Base-by-base conservation (phyloP, 2,888 invertebrate genomes). In the Eristalis intricaria region DNA sequence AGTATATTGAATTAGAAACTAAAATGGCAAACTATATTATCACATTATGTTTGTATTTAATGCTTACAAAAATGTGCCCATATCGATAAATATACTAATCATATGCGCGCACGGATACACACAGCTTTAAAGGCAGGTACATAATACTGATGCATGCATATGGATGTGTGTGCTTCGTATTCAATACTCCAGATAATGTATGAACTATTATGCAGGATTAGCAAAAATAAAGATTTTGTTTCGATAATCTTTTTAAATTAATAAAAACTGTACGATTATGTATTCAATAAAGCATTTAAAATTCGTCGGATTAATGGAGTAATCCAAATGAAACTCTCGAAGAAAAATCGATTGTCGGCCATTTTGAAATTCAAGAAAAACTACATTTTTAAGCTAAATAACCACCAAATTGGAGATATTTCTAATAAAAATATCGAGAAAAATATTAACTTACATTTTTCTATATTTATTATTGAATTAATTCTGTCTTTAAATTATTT, bases 271-370 rank as follows among this genome's bases (percentile, higher is more conserved):
- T 32, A 32, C 10, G 1, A 32, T 32, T 5, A 8, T 32, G 8
- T 10, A 32, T 10, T 0, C 32, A 32, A 32, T 4, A 8, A 32
- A 32, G 32, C 32, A 32, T 10, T 32, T 32, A 8, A 8, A 10
- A 10, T 22, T 60, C 11, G 8, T 11, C 19, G 13, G 3, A 63
- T n/a, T 13, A 61, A 61, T 60, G 3, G 1, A n/a, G 13, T 7
- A 19, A 50, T 50, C 19, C 8, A 1, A 19, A 50, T 19, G 50
- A 19, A 50, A 19, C 19, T 10, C 19, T 7, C 19, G 8, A 50
- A n/a, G 50, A 83, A 86, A 86, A 83, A 87, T 87, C 83, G 75
- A 87, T 87, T 43, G 56, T 78, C 85, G 63, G 86, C 86, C 86
- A 87, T 87, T 64, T 87, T 87, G 86, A 63, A 83, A 70, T 11